Percentiles rank a stretch among this genome's conserved stretches.
Conservation (phyloP, 2,888 invertebrate species). For the Macrosoma leucophasiata region DNA sequence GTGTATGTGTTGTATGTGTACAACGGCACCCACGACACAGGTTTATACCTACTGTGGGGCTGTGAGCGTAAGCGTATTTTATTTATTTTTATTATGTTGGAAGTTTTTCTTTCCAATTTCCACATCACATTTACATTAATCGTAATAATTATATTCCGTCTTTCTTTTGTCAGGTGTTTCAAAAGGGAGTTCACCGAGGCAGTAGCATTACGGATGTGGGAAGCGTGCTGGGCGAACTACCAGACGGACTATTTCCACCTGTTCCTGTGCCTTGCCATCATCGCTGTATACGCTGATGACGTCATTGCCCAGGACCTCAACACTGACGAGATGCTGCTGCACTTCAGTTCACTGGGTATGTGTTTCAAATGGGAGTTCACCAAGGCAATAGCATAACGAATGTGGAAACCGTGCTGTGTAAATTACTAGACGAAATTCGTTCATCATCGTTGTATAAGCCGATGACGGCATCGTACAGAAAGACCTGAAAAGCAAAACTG, state of each 20-base stretch:
- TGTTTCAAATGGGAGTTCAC: slow-evolving; percentile 87
- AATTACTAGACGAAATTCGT: slow-evolving; percentile 97
- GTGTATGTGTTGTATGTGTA: too few relatives aligned
- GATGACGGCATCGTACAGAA: slow-evolving; percentile 95
- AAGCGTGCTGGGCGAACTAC: slow-evolving; percentile 98
- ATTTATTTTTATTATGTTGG: too few relatives aligned
- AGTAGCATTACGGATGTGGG: slow-evolving; percentile 94
- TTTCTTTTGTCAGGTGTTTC: slow-evolving; percentile 82
- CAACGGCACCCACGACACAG: too few relatives aligned
- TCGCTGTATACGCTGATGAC: slow-evolving; percentile 94
- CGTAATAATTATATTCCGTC: background rate
- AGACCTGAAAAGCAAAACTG: too few relatives aligned
- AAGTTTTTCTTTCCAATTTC: too few relatives aligned
- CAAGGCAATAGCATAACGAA: slow-evolving; percentile 89
- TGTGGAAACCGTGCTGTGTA: slow-evolving; percentile 99
- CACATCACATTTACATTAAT: too few relatives aligned
- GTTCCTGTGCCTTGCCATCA: slow-evolving; percentile 94
- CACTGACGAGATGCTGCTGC: slow-evolving; percentile 95
- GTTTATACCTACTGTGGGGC: too few relatives aligned
- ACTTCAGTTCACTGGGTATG: slow-evolving; percentile 91
- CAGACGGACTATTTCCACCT: slow-evolving; percentile 97
- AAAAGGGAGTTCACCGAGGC: slow-evolving; percentile 93
- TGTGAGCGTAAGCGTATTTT: too few relatives aligned
- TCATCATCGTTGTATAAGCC: slow-evolving; percentile 92
- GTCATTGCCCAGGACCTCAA: slow-evolving; percentile 94